phyloP scores from a whole-genome alignment of 2,113 vertebrate genomes.

The Heloderma charlesbogerti region DNA sequence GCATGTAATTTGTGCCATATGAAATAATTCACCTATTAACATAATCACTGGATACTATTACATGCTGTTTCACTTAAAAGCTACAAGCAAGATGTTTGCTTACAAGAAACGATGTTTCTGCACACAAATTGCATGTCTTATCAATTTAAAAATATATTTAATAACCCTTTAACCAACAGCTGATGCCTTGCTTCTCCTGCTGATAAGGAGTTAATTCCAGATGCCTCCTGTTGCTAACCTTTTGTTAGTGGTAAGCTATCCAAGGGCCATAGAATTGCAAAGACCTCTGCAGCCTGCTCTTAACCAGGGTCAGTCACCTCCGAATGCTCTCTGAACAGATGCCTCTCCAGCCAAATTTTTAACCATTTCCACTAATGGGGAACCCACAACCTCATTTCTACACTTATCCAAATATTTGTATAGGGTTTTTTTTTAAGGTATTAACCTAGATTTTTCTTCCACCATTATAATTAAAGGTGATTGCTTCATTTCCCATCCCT shows the following conservation, averaged over 20 bases:
- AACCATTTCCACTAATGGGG: background rate
- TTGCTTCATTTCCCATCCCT: background rate
- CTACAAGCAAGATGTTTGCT: background rate
- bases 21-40: background rate
- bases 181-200: background rate
- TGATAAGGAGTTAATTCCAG: background rate
- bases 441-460: background rate
- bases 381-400: background rate
- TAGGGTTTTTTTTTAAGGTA: background rate
- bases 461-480: background rate
- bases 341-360: background rate
- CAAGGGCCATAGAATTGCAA: background rate
- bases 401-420: background rate
- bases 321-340: background rate
- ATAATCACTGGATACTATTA: too few species aligned
- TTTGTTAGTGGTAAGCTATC: background rate
- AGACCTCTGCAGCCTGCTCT: background rate
- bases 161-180: background rate
- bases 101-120: background rate
- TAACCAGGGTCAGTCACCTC: background rate
- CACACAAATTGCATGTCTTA: background rate
- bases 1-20: background rate
- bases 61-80: background rate
- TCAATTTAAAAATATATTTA: background rate
- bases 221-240: background rate